Percentiles rank a stretch among this genome's conserved stretches.
Conservation (phyloP, 2,113 vertebrate species). For the Pavo muticus region DNA sequence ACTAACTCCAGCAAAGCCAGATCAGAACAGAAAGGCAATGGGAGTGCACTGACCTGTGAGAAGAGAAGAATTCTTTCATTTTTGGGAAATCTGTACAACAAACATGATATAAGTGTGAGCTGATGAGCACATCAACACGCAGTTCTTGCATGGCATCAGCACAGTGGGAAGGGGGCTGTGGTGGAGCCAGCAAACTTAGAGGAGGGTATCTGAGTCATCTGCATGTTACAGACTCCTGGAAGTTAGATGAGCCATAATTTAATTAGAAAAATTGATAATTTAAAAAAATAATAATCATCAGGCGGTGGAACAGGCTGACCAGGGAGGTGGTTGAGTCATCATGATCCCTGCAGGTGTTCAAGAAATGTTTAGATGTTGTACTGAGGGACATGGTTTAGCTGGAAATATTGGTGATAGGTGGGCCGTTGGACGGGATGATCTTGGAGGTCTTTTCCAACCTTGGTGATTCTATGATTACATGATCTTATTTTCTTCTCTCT, state of each 20-base stretch:
- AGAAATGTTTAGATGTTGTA: too few species aligned
- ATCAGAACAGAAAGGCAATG: background rate
- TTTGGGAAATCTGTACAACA: background rate
- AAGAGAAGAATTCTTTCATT: background rate
- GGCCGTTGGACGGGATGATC: too few species aligned
- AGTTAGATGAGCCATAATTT: background rate
- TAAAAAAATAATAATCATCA: too few species aligned
- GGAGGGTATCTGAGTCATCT: background rate
- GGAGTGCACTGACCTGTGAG: background rate
- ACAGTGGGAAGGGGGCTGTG: too few species aligned
- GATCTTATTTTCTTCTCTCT: background rate
- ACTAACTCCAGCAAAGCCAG: background rate
- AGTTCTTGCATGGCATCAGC: background rate
- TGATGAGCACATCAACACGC: accelerated
- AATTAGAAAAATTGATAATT: background rate
- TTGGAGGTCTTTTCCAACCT: too few species aligned
- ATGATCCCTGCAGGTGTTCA: too few species aligned
- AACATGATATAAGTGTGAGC: background rate
- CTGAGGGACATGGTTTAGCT: too few species aligned
- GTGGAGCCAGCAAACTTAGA: background rate
- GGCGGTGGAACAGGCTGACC: too few species aligned
- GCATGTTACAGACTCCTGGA: background rate
- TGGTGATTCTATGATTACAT: too few species aligned
- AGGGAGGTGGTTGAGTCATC: too few species aligned
- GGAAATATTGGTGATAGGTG: too few species aligned